phyloP scores from a whole-genome alignment of 2,888 invertebrate species.

The Priocnemis perturbator region DNA sequence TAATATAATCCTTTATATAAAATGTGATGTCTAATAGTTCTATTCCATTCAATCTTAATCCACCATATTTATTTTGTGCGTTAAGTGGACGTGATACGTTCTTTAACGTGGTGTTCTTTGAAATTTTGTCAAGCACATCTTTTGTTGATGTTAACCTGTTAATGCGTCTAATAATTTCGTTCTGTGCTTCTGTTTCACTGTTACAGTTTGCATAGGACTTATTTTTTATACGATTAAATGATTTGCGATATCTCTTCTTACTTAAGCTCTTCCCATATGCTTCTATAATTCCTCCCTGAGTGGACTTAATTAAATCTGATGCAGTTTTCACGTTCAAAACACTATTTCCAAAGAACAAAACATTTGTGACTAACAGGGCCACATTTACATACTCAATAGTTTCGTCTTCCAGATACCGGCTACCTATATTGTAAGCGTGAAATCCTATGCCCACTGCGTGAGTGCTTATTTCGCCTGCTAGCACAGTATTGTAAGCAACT shows the following conservation, averaged over 20 bases:
- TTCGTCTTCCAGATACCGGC: neutral
- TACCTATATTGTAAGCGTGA: neutral
- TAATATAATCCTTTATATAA: too few species aligned
- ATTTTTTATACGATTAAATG: neutral
- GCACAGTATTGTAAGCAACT: neutral
- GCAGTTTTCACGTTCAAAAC: neutral
- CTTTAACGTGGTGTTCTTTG: too few species aligned
- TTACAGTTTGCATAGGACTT: neutral
- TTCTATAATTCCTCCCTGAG: neutral
- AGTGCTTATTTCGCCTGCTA: neutral
- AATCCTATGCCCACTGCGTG: neutral
- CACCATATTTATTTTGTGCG: too few species aligned
- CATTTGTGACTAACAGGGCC: neutral
- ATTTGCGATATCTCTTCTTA: neutral
- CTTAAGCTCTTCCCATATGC: neutral
- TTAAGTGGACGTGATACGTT: too few species aligned
- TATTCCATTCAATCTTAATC: too few species aligned
- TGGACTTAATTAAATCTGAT: neutral
- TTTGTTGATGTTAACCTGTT: too few species aligned
- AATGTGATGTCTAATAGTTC: too few species aligned
- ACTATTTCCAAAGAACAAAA: slow-evolving; percentile 13
- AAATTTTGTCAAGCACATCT: too few species aligned
- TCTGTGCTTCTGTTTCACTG: too few species aligned
- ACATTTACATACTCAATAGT: neutral
- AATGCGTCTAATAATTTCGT: too few species aligned